Conservation (phyloP, 92 coral and sea anemone genomes). For the Meandrina meandrites region DNA sequence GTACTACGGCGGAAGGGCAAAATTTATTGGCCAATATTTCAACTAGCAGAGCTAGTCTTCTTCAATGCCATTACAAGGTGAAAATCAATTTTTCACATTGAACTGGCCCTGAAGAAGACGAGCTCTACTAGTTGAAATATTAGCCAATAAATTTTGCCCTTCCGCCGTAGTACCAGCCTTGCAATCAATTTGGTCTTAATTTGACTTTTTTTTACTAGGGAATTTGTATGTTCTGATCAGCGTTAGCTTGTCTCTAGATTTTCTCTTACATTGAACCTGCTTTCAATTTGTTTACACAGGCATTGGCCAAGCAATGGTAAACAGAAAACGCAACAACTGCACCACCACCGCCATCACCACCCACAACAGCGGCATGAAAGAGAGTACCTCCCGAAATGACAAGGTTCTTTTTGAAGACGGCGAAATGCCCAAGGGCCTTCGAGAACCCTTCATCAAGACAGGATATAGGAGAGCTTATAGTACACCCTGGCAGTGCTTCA, state of each 20-base stretch:
- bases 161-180: too few relatives aligned
- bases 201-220: too few relatives aligned
- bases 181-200: too few relatives aligned
- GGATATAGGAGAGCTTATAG: constrained; percentile 60
- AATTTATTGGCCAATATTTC: too few relatives aligned
- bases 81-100: too few relatives aligned
- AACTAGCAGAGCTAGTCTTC: too few relatives aligned
- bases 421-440: constrained; percentile 55
- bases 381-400: background rate
- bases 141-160: too few relatives aligned
- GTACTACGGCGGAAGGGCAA: too few relatives aligned
- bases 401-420: constrained; percentile 23
- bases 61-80: too few relatives aligned
- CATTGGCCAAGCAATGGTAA: background rate
- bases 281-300: background rate
- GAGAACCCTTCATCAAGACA: constrained; percentile 60
- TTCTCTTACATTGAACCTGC: background rate
- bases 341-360: background rate
- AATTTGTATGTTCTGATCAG: background rate
- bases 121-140: too few relatives aligned
- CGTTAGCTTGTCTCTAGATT: background rate
- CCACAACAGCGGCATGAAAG: background rate
- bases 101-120: too few relatives aligned
- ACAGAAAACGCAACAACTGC: background rate
- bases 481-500: constrained; percentile 56